Evolutionary conservation across 2,888 invertebrate species (phyloP).

Genomic region (Falcaria lacertinaria): DNA sequence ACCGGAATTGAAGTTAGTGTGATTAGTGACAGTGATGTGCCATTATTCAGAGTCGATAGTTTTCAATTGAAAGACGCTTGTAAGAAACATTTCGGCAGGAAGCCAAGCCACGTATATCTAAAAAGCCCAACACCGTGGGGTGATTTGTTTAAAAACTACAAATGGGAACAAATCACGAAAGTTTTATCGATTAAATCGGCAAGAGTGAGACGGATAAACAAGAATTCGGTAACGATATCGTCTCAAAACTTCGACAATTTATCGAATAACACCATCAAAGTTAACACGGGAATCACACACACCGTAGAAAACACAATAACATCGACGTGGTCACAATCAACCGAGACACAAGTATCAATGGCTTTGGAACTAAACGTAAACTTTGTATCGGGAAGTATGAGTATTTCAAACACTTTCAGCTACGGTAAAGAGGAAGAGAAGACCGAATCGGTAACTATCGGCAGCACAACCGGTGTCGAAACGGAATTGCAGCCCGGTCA

Average conservation of each 20-base stretch:
- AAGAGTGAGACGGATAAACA: conserved; percentile 28
- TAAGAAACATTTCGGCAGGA: conserved; percentile 34
- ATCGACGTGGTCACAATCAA: conserved; percentile 51
- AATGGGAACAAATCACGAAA: conserved; percentile 51
- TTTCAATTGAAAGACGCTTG: conserved; percentile 37
- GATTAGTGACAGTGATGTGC: conserved; percentile 37
- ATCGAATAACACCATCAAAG: conserved; percentile 51
- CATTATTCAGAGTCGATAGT: conserved; percentile 38
- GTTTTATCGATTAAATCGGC: conserved; percentile 41
- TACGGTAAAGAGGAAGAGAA: conserved; percentile 55
- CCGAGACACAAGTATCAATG: conserved; percentile 42
- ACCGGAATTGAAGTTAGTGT: conserved; percentile 39
- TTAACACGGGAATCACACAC: conserved; percentile 57
- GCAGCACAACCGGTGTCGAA: conserved; percentile 49
- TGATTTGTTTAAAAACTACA: conserved; percentile 50
- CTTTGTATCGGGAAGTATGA: conserved; percentile 45
- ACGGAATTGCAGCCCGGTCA: conserved; percentile 52
- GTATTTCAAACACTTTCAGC: conserved; percentile 43
- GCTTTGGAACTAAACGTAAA: conserved; percentile 52
- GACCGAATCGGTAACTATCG: conserved; percentile 46
- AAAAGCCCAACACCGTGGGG: conserved; percentile 65
- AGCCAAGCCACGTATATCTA: conserved; percentile 40
- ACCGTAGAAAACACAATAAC: conserved; percentile 52
- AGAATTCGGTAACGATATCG: conserved; percentile 35
- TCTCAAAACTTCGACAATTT: conserved; percentile 54